These are phyloP conservation scores for Tricholauxania praeusta DNA, from an alignment of 2,888 invertebrate genomes.

Conservation along the genomic window DNA sequence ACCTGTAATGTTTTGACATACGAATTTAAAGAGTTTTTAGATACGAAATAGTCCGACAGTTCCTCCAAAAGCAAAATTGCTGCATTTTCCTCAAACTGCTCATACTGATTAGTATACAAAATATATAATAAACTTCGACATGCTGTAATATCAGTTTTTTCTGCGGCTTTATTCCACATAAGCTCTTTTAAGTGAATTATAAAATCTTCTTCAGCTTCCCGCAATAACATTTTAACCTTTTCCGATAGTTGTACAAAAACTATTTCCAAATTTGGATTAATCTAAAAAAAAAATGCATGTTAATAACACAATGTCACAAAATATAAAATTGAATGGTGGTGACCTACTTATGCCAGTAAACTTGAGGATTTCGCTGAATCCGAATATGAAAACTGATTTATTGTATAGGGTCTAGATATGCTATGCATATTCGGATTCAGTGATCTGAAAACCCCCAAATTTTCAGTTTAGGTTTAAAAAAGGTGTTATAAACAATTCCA, in stretches of 20 bases:
- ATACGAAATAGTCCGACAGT: slow-evolving; percentile 53
- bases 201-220: slow-evolving; percentile 52
- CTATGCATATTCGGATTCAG: too few relatives aligned
- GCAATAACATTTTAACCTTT: slow-evolving; percentile 54
- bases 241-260: slow-evolving; percentile 56
- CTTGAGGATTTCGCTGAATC: too few relatives aligned
- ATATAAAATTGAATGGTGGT: too few relatives aligned
- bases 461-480: too few relatives aligned
- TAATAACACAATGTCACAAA: too few relatives aligned
- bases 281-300: slow-evolving; percentile 22
- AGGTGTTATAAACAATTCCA: too few relatives aligned
- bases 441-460: too few relatives aligned
- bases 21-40: slow-evolving; percentile 50
- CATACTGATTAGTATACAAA: slow-evolving; percentile 53
- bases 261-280: slow-evolving; percentile 44
- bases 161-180: slow-evolving; percentile 52
- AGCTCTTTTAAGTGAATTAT: slow-evolving; percentile 54
- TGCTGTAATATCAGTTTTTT: slow-evolving; percentile 51
- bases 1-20: slow-evolving; percentile 61
- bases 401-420: too few relatives aligned
- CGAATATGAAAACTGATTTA: too few relatives aligned
- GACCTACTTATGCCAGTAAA: too few relatives aligned
- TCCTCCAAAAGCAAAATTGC: slow-evolving; percentile 60
- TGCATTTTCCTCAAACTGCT: slow-evolving; percentile 60
- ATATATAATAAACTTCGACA: slow-evolving; percentile 56